These are phyloP conservation scores for Siderastrea siderea DNA, from an alignment of 92 coral and sea anemone species.

Conservation along the genomic window DNA sequence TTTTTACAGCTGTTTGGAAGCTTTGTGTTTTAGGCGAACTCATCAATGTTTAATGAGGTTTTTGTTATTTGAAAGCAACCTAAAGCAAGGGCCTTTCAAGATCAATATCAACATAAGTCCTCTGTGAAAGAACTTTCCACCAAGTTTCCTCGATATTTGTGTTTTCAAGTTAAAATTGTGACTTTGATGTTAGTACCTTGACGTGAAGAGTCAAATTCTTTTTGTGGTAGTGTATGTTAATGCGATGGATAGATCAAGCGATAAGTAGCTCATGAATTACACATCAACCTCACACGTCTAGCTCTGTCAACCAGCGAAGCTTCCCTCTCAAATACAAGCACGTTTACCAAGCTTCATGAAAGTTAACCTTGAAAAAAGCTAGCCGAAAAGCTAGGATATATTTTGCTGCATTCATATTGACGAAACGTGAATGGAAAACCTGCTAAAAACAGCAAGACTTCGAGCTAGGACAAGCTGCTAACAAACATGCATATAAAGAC, in stretches of 20 bases:
- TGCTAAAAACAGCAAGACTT: background rate
- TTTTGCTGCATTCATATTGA: background rate
- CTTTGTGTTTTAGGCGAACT: constrained; percentile 11
- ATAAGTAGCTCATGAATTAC: constrained; percentile 32
- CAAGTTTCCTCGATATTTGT: too few species aligned
- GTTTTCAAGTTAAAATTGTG: background rate
- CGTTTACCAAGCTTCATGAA: background rate
- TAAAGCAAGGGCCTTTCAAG: background rate
- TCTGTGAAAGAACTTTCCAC: background rate
- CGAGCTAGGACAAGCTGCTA: constrained; percentile 1
- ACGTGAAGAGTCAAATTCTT: background rate
- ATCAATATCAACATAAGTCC: background rate
- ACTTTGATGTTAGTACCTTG: background rate
- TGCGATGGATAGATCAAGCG: constrained; percentile 19
- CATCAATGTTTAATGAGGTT: constrained; percentile 25
- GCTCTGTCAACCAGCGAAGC: constrained; percentile 10
- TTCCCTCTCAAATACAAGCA: constrained; percentile 4
- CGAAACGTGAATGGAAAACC: background rate
- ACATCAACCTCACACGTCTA: constrained; percentile 13
- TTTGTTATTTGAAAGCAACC: constrained; percentile 14
- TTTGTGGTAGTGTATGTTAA: background rate
- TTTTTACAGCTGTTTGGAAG: constrained; percentile 12
- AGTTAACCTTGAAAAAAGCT: background rate
- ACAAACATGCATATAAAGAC: constrained; percentile 32
- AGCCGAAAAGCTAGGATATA: background rate